A percentile compares a stretch with the other conserved stretches of the same genome.
phyloP scores from a whole-genome alignment of 2,797 vertebrate species.

The Chiroxiphia lanceolata region DNA sequence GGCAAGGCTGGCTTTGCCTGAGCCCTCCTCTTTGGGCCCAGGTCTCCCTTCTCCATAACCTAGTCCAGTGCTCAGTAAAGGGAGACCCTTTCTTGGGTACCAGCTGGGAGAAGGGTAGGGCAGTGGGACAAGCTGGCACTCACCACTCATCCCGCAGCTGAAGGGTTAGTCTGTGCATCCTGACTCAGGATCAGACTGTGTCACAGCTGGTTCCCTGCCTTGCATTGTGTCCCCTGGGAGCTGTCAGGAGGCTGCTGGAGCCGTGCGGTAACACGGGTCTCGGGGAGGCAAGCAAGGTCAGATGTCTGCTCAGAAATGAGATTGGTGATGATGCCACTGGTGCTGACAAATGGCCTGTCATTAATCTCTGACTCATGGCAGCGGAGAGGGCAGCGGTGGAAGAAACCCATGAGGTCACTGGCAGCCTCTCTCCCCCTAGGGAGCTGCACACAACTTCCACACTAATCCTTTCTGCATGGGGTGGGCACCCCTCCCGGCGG shows the following conservation, averaged over 20 bases:
- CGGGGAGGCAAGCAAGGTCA: slow-evolving; percentile 24
- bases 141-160: not conserved
- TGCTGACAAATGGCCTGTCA: slow-evolving; percentile 59
- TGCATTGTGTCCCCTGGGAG: not conserved
- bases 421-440: not conserved
- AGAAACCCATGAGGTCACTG: slow-evolving; percentile 58
- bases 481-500: not conserved
- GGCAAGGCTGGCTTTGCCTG: not conserved
- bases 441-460: not conserved
- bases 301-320: slow-evolving; percentile 62
- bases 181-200: not conserved
- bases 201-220: not conserved
- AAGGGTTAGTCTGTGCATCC: not conserved
- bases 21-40: not conserved
- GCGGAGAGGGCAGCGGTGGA: slow-evolving; percentile 8
- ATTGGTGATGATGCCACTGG: slow-evolving; percentile 51
- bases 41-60: not conserved
- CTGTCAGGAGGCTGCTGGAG: slow-evolving; percentile 33
- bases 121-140: not conserved
- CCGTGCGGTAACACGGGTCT: slow-evolving; percentile 6
- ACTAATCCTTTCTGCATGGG: not conserved
- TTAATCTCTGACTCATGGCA: slow-evolving; percentile 63
- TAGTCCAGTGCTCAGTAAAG: too few species aligned
- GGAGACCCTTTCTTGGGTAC: not conserved
- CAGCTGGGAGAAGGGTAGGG: not conserved